These are phyloP conservation scores for Crepidodera aurea DNA, from an alignment of 2,888 invertebrate species.

Conservation along the genomic window DNA sequence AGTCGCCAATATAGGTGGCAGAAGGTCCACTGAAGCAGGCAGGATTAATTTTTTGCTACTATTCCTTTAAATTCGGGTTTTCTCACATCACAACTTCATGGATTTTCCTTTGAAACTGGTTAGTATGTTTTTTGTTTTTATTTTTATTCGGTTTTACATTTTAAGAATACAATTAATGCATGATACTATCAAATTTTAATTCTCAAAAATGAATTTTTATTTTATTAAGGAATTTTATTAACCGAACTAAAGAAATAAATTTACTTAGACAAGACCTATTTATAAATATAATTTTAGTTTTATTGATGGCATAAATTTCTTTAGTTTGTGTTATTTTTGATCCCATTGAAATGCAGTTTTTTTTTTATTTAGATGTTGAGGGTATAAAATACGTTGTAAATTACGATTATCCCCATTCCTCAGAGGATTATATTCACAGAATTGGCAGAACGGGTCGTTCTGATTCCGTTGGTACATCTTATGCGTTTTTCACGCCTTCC, in stretches of 20 bases:
- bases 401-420: slow-evolving; percentile 94
- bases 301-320: slow-evolving; percentile 18
- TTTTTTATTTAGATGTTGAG: slow-evolving; percentile 80
- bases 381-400: slow-evolving; percentile 96
- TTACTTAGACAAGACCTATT: background rate
- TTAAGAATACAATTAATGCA: background rate
- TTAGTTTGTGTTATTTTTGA: slow-evolving; percentile 18
- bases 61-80: slow-evolving; percentile 50
- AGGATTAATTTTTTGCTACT: slow-evolving; percentile 52
- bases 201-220: slow-evolving; percentile 1
- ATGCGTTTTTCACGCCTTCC: slow-evolving; percentile 92
- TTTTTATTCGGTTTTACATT: slow-evolving; percentile 5
- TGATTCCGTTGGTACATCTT: slow-evolving; percentile 88
- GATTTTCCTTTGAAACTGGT: slow-evolving; percentile 55
- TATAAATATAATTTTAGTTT: background rate
- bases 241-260: slow-evolving; percentile 20
- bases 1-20: slow-evolving; percentile 41
- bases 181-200: background rate
- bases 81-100: slow-evolving; percentile 51
- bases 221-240: background rate
- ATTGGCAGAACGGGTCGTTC: slow-evolving; percentile 93
- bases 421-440: slow-evolving; percentile 95
- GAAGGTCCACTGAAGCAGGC: slow-evolving; percentile 57
- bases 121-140: slow-evolving; percentile 45
- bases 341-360: slow-evolving; percentile 17